Conservation (phyloP, 2,797 vertebrate genomes). For the Adelosebastes latens region DNA sequence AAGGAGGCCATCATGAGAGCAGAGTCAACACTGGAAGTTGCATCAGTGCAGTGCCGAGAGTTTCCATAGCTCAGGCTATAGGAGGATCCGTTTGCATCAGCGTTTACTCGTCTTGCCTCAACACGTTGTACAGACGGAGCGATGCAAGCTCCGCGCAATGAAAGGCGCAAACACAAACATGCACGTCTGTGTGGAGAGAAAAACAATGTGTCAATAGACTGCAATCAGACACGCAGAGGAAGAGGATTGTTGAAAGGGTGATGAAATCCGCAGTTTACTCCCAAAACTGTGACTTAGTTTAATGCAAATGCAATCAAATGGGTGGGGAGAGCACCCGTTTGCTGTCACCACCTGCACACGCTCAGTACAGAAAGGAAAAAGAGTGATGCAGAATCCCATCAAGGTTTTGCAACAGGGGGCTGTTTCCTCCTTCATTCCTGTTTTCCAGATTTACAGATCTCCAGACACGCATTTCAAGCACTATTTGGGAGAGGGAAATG, state of each 20-base stretch:
- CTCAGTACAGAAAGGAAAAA: background rate
- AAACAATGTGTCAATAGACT: conserved; percentile 29
- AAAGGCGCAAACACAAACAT: conserved; percentile 29
- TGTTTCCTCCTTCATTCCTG: background rate
- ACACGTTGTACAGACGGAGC: conserved; percentile 19
- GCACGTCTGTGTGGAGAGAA: background rate
- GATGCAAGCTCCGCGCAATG: conserved; percentile 41
- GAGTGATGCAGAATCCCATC: background rate
- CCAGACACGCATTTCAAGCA: background rate
- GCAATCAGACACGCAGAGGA: conserved; percentile 12
- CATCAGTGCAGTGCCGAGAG: conserved; percentile 51
- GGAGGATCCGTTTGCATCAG: conserved; percentile 68
- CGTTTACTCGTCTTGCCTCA: conserved; percentile 60
- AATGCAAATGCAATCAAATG: conserved; percentile 46
- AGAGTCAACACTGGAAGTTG: conserved; percentile 40
- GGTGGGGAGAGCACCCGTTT: conserved; percentile 3
- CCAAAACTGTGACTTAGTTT: background rate
- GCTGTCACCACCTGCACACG: conserved; percentile 1
- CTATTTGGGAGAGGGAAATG: background rate
- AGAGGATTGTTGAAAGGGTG: conserved; percentile 3
- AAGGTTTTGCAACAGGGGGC: background rate
- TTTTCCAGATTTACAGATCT: background rate
- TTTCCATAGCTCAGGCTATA: conserved; percentile 37
- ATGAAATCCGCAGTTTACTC: conserved; percentile 50
- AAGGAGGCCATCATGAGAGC: conserved; percentile 28